Evolutionary conservation across 2,888 invertebrate species (phyloP), one percentile per base, ranked within the genome.

Genomic region (Apocheima hispidaria): DNA sequence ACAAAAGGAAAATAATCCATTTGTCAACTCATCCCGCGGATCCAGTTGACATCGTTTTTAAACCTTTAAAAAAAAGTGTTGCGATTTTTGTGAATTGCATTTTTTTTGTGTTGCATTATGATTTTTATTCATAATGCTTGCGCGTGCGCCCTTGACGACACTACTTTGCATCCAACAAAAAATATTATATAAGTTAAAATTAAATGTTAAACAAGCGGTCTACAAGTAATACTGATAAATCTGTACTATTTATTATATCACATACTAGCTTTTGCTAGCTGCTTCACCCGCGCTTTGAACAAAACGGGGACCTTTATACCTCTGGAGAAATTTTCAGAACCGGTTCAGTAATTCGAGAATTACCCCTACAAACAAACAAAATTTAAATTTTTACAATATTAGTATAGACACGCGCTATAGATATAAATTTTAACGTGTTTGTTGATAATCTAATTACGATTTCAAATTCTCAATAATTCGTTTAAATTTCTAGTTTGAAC

Each of bases 361-460:
- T n/a, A n/a, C n/a, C n/a, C n/a, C n/a, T n/a, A n/a, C n/a, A n/a
- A n/a, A n/a, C n/a, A n/a, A n/a, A n/a, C n/a, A n/a, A n/a, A n/a
- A n/a, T n/a, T n/a, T n/a, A n/a, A n/a, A n/a, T n/a, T n/a, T n/a
- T n/a, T n/a, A n/a, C n/a, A n/a, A n/a, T n/a, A n/a, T n/a, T n/a
- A n/a, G n/a, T n/a, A n/a, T n/a, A n/a, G n/a, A n/a, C n/a, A n/a
- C 77, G 52, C 36, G 55, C 57, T 61, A 75, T 60, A 72, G 66
- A 71, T 63, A 49, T 66, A 64, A 46, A 20, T 26, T 16, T 21
- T 12, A 50, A 54, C 28, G 26, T 63, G n/a, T n/a, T 44, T 26
- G n/a, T 43, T 51, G 55, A 51, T 30, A 48, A 44, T 53, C 38
- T 44, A 52, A 52, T 49, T 53, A 44, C 35, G 20, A 38, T 30